Conservation (phyloP, 2,113 vertebrate genomes). For the Recurvirostra avosetta region DNA sequence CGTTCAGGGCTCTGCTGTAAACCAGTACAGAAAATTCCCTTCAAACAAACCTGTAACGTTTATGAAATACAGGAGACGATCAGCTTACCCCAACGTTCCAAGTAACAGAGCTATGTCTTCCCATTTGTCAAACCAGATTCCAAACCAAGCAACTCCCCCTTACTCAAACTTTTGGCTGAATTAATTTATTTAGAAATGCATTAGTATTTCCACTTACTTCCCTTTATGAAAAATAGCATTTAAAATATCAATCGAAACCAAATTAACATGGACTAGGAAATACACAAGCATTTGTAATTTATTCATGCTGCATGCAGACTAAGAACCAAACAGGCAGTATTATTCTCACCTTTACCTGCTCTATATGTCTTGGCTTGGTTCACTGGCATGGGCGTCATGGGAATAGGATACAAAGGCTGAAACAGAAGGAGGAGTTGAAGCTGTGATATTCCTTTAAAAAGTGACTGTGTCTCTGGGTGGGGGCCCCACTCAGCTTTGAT, state of each 20-base stretch:
- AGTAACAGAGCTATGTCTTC: neutral
- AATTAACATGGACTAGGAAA: neutral
- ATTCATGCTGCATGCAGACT: conserved; percentile 72
- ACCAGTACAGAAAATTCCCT: neutral
- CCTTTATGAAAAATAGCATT: neutral
- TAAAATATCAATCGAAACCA: neutral
- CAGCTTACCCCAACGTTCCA: neutral
- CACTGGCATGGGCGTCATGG: conserved; percentile 95
- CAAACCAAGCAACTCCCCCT: neutral
- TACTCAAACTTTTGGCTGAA: neutral
- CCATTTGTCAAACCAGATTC: neutral
- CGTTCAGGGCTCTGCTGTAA: neutral
- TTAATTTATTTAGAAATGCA: neutral
- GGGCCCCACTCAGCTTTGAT: neutral
- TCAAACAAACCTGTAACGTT: neutral
- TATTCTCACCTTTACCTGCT: conserved; percentile 99
- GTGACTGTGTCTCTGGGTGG: rapidly evolving
- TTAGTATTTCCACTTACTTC: neutral
- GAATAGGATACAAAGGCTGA: conserved; percentile 95
- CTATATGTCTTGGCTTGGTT: conserved; percentile 99
- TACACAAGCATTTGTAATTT: neutral
- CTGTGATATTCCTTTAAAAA: neutral
- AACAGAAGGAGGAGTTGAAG: conserved; percentile 53
- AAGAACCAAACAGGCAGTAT: conserved; percentile 73
- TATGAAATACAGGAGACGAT: neutral